Evolutionary conservation across 2,113 vertebrate genomes (phyloP), one percentile per base, ranked within the genome.

Genomic region (Micromys minutus): DNA sequence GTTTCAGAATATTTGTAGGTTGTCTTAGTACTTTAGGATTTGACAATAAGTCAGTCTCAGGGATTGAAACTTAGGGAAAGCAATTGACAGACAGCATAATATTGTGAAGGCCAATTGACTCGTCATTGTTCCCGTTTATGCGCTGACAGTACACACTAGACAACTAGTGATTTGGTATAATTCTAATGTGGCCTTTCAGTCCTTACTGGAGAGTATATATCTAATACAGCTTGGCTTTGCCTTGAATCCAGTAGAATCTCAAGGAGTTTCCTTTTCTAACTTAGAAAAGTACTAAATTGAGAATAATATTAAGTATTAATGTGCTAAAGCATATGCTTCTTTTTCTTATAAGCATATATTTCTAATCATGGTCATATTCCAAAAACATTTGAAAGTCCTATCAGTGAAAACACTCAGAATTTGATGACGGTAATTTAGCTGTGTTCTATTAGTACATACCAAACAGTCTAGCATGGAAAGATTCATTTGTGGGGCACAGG

Each of bases 381-480:
- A 39, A 90, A 71, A 65, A 72, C 22, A 19, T 74, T 93, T 91
- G 47, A 91, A 94, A 93, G 57, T 8, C n/a, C 24, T 71, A 93
- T 31, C 21, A 75, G 47, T 75, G 36, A 86, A 90, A 71, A 77
- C n/a, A 86, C 87, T 94, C 34, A 90, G 10, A 91, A 63, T 86
- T 93, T 76, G 80, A 26, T 74, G 22, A 76, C 21, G 45, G 1
- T 4, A 77, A 45, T 74, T 97, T 87, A 57, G 39, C 29, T 79
- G 69, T 12, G n/a, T 75, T 88, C 61, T 87, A 16, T 67, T 39
- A 31, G 10, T 67, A 34, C 21, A 15, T 92, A 85, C 22, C 57
- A 71, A 96, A 59, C n/a, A 92, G 11, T 92, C 71, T 94, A 79
- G 63, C 36, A 63, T 45, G 61, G 42, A 81, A 93, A 95, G 31